These are phyloP conservation scores for Drosophila stalkeri DNA, from an alignment of 2,888 invertebrate species.

Conservation along the genomic window DNA sequence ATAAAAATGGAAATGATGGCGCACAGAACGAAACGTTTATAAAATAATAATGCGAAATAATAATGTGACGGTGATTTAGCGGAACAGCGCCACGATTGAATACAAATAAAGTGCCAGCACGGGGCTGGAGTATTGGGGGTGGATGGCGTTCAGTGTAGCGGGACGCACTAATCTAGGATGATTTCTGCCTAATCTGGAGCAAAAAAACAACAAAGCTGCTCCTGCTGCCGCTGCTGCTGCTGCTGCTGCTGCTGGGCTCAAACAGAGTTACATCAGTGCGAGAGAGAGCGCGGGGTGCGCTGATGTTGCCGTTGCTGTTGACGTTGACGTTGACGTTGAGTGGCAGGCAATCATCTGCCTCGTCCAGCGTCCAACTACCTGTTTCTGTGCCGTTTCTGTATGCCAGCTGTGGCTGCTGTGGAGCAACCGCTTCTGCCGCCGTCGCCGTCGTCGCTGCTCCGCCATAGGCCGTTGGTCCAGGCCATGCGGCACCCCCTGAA, in stretches of 20 bases:
- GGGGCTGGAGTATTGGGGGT: conserved; percentile 12
- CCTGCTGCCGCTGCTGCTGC: conserved; percentile 25
- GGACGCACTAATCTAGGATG: conserved; percentile 80
- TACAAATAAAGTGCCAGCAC: conserved; percentile 79
- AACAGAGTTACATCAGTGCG: conserved; percentile 13
- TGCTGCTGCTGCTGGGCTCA: conserved; percentile 26
- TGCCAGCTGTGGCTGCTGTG: conserved; percentile 48
- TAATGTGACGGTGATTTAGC: conserved; percentile 84
- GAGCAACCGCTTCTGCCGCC: conserved; percentile 39
- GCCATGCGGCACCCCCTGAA: conserved; percentile 72
- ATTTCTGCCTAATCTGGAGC: conserved; percentile 82
- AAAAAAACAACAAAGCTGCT: conserved; percentile 50
- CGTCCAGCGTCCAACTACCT: conserved; percentile 77
- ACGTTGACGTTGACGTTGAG: conserved; percentile 58
- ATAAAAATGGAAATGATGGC: conserved; percentile 82
- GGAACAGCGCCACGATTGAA: conserved; percentile 83
- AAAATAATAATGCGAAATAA: conserved; percentile 83
- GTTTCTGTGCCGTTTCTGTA: conserved; percentile 72
- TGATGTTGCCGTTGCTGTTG: conserved; percentile 39
- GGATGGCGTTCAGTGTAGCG: conserved; percentile 28
- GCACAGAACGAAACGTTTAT: conserved; percentile 78
- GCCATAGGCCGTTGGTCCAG: conserved; percentile 73
- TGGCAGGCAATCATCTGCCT: conserved; percentile 69
- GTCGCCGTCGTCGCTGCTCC: conserved; percentile 45
- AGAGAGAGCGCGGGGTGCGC: conserved; percentile 8